These are phyloP conservation scores for Nesoenas mayeri DNA, from an alignment of 2,113 vertebrate genomes.

Conservation along the genomic window DNA sequence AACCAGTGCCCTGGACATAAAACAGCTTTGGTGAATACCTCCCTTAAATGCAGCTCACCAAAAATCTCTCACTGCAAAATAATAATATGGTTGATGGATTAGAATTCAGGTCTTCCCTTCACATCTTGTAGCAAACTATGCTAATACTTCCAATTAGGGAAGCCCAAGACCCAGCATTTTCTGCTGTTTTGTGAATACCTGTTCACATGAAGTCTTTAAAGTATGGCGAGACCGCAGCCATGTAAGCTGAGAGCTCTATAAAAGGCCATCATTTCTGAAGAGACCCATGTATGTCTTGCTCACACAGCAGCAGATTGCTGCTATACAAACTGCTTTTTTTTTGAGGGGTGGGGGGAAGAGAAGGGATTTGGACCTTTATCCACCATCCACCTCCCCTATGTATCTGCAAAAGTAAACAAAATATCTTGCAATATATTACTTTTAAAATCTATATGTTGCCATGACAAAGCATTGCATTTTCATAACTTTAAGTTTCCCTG, in stretches of 20 bases:
- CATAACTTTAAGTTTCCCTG: background rate
- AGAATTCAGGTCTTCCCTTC: background rate
- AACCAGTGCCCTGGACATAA: background rate
- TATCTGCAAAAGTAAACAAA: background rate
- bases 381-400: background rate
- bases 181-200: background rate
- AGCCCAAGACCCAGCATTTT: background rate
- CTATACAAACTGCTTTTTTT: background rate
- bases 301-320: background rate
- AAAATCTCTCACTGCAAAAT: background rate
- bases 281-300: background rate
- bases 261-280: background rate
- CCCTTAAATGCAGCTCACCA: background rate
- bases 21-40: background rate
- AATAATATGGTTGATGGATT: background rate
- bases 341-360: background rate
- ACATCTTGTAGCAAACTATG: background rate
- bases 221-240: background rate
- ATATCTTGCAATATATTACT: background rate
- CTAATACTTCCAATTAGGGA: background rate
- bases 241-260: background rate
- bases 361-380: background rate
- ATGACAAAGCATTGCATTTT: background rate
- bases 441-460: background rate
- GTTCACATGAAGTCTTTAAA: background rate